These are phyloP conservation scores for Plodia interpunctella DNA, from an alignment of 1,140 invertebrate species.

Conservation along the genomic window DNA sequence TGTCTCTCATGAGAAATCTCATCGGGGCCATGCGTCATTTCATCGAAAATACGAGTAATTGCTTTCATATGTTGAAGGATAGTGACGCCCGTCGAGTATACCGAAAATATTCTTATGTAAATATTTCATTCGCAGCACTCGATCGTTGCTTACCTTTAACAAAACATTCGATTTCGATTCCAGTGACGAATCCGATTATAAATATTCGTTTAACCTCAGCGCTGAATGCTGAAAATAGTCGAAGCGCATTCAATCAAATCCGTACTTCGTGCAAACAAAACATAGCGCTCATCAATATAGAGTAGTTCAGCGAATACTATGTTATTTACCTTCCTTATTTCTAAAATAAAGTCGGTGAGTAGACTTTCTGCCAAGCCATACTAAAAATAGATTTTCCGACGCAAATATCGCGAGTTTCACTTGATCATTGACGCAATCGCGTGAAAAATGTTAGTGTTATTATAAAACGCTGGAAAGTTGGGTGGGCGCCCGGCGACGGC, in stretches of 20 bases:
- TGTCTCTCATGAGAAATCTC: slow-evolving; percentile 29
- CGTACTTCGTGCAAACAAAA: slow-evolving; percentile 54
- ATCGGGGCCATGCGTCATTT: slow-evolving; percentile 56
- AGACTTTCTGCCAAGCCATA: slow-evolving; percentile 59
- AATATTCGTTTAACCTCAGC: slow-evolving; percentile 54
- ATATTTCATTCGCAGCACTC: slow-evolving; percentile 51
- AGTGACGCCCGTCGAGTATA: slow-evolving; percentile 47
- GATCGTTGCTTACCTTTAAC: slow-evolving; percentile 59
- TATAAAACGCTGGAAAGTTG: slow-evolving; percentile 60
- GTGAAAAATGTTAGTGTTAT: slow-evolving; percentile 66
- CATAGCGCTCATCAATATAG: slow-evolving; percentile 41
- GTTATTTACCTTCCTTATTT: slow-evolving; percentile 68
- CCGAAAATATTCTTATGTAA: slow-evolving; percentile 66
- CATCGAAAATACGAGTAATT: slow-evolving; percentile 54
- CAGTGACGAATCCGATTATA: slow-evolving; percentile 68
- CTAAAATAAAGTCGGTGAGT: slow-evolving; percentile 70
- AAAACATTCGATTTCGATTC: slow-evolving; percentile 54
- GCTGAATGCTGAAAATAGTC: slow-evolving; percentile 46
- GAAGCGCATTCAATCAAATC: slow-evolving; percentile 40
- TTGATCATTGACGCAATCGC: slow-evolving; percentile 69
- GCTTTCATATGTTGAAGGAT: slow-evolving; percentile 54
- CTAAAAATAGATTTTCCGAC: slow-evolving; percentile 67
- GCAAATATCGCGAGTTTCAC: slow-evolving; percentile 65
- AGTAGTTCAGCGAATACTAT: slow-evolving; percentile 58
- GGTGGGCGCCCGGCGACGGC: slow-evolving; percentile 37